Conservation (phyloP, 2,113 vertebrate genomes). For the Regulus satrapa region DNA sequence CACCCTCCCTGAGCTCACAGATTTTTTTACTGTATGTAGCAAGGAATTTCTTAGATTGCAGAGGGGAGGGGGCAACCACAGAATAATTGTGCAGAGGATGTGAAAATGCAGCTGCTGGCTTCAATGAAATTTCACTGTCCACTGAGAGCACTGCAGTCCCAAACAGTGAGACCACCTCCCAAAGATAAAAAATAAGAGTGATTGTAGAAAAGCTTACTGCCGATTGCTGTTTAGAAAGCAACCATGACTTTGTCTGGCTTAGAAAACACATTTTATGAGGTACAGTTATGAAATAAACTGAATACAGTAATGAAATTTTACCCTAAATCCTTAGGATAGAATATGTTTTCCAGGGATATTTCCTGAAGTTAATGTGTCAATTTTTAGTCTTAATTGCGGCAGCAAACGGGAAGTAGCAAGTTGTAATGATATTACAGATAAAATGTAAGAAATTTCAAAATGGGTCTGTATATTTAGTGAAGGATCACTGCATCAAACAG, state of each 20-base stretch:
- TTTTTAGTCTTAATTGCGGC: background rate
- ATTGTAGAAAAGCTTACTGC: background rate
- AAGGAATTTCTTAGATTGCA: background rate
- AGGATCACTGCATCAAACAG: background rate
- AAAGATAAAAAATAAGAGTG: background rate
- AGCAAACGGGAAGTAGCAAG: background rate
- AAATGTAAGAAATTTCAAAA: background rate
- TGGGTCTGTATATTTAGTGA: background rate
- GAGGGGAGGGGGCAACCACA: background rate
- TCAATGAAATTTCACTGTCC: background rate
- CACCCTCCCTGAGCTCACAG: background rate
- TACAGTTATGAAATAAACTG: background rate
- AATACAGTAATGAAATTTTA: no score
- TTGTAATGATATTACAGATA: background rate
- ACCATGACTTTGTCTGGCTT: background rate
- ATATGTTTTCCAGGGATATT: background rate
- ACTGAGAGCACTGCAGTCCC: background rate
- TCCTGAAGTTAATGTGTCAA: background rate
- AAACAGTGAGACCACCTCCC: background rate
- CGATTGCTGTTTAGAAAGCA: background rate
- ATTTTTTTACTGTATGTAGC: background rate
- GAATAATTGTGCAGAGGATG: background rate
- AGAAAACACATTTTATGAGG: background rate
- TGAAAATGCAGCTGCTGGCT: background rate
- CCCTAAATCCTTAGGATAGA: background rate